A percentile compares a stretch with the other conserved stretches of the same genome.
phyloP scores from a whole-genome alignment of 2,797 vertebrate genomes.

The Lepus townsendii region DNA sequence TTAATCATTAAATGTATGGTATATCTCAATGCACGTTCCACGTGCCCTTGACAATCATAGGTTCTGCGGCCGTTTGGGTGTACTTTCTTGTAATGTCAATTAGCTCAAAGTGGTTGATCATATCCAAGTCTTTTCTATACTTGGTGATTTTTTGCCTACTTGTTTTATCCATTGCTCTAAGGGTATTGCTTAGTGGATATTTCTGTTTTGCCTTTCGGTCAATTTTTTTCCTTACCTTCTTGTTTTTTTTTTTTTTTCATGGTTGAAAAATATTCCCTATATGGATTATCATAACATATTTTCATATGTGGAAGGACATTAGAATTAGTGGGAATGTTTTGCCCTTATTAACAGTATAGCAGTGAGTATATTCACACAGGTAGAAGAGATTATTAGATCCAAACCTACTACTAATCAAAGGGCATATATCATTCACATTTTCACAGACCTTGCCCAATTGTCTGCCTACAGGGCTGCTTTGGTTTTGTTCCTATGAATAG shows the following conservation, averaged over 20 bases:
- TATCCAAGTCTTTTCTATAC: not conserved
- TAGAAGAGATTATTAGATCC: not conserved
- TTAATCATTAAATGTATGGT: not conserved
- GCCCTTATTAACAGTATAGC: not conserved
- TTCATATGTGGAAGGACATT: not conserved
- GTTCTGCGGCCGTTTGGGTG: not conserved
- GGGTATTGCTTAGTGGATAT: not conserved
- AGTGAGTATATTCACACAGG: not conserved
- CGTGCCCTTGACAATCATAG: not conserved
- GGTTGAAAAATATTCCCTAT: conserved; percentile 29
- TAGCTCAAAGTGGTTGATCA: not conserved
- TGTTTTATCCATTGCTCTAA: conserved; percentile 30
- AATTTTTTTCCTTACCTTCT: not conserved
- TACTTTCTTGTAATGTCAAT: not conserved
- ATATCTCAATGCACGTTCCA: not conserved
- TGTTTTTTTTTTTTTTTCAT: not conserved
- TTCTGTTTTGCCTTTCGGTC: not conserved
- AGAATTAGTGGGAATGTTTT: not conserved
- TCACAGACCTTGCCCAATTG: not conserved
- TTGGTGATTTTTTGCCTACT: not conserved
- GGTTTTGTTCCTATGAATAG: not conserved
- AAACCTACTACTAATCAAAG: not conserved
- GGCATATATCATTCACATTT: not conserved
- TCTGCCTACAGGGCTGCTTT: not conserved
- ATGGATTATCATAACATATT: not conserved